Evolutionary conservation across 2,113 vertebrate genomes (phyloP), one percentile per base, ranked within the genome.

Genomic region (Lasiurus cinereus): DNA sequence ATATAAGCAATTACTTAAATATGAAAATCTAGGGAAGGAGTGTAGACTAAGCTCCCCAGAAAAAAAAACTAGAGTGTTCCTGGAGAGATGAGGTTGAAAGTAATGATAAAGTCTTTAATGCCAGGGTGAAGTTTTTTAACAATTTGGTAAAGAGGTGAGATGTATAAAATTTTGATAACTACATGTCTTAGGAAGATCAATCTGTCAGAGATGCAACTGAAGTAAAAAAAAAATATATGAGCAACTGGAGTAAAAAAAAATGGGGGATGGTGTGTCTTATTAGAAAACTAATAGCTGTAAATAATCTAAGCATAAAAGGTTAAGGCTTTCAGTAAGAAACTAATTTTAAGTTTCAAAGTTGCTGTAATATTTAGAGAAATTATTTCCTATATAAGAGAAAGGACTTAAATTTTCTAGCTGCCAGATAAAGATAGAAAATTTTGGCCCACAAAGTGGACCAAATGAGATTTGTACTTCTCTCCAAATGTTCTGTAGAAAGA

Each of bases 401-500:
- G n/a, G n/a, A 80, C 66, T 77, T 88, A 83, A 90, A 84, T 84
- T 88, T 82, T 80, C 82, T 84, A 88, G 27, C 43, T 90, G 6
- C 31, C 43, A 82, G 39, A 74, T 39, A 93, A 94, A 78, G 18
- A 92, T 79, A 92, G 64, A 90, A 83, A 83, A 86, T 33, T 59
- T 86, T 83, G 74, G 46, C 82, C 33, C n/a, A 15, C 36, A 64
- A 18, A 76, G 7, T 90, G 13, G 82, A 83, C 21, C 43, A 90
- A 94, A 54, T 43, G 27, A 95, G 18, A 84, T 80, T 70, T 90
- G 36, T 88, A 76, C n/a, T 88, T 92, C 77, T 88, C 52, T 67
- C 56, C 59, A 94, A 88, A 84, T 62, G 36, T 93, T 97, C 77
- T 70, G 11, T 91, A 72, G 31, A 43, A 85, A 89, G 43, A 79